These are phyloP conservation scores for Saxidomus purpurata DNA, from an alignment of 1,140 invertebrate genomes.

Conservation along the genomic window DNA sequence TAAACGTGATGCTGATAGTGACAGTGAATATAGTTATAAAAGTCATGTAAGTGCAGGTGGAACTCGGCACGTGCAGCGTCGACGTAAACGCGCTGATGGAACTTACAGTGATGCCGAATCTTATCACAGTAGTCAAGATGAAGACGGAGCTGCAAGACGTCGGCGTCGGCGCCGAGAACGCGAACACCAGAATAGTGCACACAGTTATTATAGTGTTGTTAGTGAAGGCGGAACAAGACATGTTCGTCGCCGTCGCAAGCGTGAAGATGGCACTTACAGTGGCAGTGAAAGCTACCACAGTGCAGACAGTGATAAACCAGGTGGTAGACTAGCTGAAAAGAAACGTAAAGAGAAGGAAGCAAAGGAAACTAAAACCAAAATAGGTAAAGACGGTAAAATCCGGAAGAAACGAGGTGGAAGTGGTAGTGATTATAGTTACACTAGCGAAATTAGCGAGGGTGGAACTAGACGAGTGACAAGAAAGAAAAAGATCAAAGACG, in stretches of 20 bases:
- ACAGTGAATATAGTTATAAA: conserved; percentile 84
- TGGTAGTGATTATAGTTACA: conserved; percentile 85
- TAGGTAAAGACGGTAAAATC: conserved; percentile 70
- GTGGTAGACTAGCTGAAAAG: conserved; percentile 77
- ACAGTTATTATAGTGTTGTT: conserved; percentile 84
- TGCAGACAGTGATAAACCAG: conserved; percentile 81
- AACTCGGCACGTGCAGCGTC: conserved; percentile 81
- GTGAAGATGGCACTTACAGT: conserved; percentile 84
- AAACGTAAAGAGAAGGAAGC: conserved; percentile 74
- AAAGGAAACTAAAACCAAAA: conserved; percentile 57
- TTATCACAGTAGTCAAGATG: conserved; percentile 83
- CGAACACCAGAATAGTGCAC: conserved; percentile 80
- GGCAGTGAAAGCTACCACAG: conserved; percentile 85
- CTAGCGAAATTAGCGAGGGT: conserved; percentile 84
- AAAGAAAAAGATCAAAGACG: conserved; percentile 82
- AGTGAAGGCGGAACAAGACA: conserved; percentile 85
- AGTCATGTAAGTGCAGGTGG: conserved; percentile 84
- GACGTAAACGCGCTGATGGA: conserved; percentile 82
- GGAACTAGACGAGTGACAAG: conserved; percentile 78
- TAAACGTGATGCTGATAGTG: conserved; percentile 80
- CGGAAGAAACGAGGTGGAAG: conserved; percentile 77
- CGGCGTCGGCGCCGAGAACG: conserved; percentile 80
- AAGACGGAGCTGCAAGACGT: conserved; percentile 80
- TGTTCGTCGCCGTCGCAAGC: conserved; percentile 78
- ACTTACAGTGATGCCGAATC: conserved; percentile 83